These are phyloP conservation scores for Sitobion miscanthi DNA, from an alignment of 1,140 invertebrate genomes.

Conservation along the genomic window DNA sequence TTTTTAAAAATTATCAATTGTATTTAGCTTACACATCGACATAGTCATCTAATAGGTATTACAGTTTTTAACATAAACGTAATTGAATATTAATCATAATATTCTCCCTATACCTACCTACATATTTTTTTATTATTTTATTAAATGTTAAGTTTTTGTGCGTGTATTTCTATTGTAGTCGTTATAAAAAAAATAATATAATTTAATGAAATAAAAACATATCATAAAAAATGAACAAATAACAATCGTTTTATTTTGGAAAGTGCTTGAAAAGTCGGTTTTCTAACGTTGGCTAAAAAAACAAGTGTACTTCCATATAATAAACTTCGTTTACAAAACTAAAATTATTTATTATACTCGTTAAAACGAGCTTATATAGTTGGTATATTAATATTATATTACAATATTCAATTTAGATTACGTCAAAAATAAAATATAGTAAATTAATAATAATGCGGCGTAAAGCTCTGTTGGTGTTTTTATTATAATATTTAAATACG, in stretches of 20 bases:
- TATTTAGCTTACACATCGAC: not conserved
- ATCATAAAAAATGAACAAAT: not conserved
- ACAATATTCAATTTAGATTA: not conserved
- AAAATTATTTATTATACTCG: not conserved
- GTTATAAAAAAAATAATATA: not conserved
- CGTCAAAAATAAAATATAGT: not conserved
- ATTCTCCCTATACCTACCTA: not conserved
- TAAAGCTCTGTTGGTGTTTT: not conserved
- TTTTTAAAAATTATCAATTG: not conserved
- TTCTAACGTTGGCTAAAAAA: not conserved
- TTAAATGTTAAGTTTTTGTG: not conserved
- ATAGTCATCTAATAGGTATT: not conserved
- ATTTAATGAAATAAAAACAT: conserved; percentile 18
- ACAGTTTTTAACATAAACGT: not conserved
- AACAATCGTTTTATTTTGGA: not conserved
- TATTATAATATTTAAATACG: not conserved
- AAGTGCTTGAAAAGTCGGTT: not conserved
- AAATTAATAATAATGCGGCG: not conserved
- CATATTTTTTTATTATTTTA: not conserved
- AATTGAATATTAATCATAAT: not conserved
- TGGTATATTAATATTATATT: not conserved
- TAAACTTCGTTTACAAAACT: not conserved
- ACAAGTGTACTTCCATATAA: not conserved
- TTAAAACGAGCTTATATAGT: not conserved
- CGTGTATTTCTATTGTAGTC: not conserved